Base-by-base conservation (phyloP, 1,140 invertebrate genomes). In the Zaprionus inermis region DNA sequence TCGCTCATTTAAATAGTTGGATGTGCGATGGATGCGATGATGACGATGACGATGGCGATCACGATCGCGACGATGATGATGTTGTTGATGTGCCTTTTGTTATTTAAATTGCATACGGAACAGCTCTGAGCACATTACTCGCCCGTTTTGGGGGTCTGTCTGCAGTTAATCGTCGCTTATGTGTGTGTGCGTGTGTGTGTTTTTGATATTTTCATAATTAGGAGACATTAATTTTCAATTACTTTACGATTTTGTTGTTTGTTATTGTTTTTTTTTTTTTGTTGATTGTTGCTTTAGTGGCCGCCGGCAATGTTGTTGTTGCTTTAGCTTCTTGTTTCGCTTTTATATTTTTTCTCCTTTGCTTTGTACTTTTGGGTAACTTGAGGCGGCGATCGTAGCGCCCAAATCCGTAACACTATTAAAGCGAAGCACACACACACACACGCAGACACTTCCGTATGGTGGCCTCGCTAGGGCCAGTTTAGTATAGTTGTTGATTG, bases 71-170 rank as follows among this genome's bases (percentile, higher is more conserved):
- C n/a, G 12, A 14, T 41, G 36, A 5, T 38, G 14, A n/a, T 38
- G 14, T 6, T 28, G 44, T 9, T 28, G 16, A 16, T 49, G 18
- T 78, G 54, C 38, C 41, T 74, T 85, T 89, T 89, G 85, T 89
- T 88, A 88, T 88, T 88, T 81, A 88, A 88, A 88, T 89, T 84
- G 84, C 80, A 84, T 55, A 57, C 84, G 84, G 85, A 88, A 88
- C 76, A 69, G 60, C 52, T 71, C 67, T 67, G 41, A 60, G 59
- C 72, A 61, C 57, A 60, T 54, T 72, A 54, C 44, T 16, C 41
- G 41, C 52, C 52, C 30, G 36, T 66, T 24, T 73, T 59, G 32
- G 52, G 52, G 61, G 44, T 57, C 34, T 60, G 55, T 67, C 55
- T 67, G 41, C 32, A 56, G 34, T 46, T 58, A 57, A 41, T 30